Percentiles rank a stretch among this genome's conserved stretches.
phyloP scores from a whole-genome alignment of 2,797 vertebrate species.

The Urosaurus nigricauda region DNA sequence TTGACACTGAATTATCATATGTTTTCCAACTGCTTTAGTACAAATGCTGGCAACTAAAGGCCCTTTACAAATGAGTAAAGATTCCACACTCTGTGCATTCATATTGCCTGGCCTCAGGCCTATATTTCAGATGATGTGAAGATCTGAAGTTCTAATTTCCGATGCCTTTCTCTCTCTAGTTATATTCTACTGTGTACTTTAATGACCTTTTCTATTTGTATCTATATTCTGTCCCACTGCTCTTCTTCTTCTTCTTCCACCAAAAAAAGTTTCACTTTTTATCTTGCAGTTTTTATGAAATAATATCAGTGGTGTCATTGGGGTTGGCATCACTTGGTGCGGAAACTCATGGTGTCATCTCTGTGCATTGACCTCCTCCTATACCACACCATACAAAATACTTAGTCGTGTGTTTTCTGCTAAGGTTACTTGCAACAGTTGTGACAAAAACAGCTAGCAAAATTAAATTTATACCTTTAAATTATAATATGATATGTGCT shows the following conservation, averaged over 20 bases:
- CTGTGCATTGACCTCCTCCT: too few species aligned
- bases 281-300: background rate
- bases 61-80: background rate
- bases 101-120: constrained; percentile 37
- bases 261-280: constrained; percentile 39
- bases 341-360: too few species aligned
- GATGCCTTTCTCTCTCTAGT: constrained; percentile 62
- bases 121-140: constrained; percentile 39
- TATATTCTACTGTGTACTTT: constrained; percentile 66
- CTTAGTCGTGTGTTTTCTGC: too few species aligned
- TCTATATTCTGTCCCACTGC: constrained; percentile 62
- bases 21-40: background rate
- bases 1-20: constrained; percentile 26
- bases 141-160: constrained; percentile 71
- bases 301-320: background rate
- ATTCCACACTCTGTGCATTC: background rate
- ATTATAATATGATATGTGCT: too few species aligned
- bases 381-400: too few species aligned
- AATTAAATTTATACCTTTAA: too few species aligned
- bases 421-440: too few species aligned
- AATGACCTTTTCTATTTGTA: constrained; percentile 48
- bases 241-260: constrained; percentile 59
- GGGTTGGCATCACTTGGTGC: too few species aligned
- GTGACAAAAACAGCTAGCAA: too few species aligned
- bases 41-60: background rate